Evolutionary conservation across 2,797 vertebrate genomes (phyloP), one percentile per base, ranked within the genome.

Genomic region (Pseudocheirus occidentalis): DNA sequence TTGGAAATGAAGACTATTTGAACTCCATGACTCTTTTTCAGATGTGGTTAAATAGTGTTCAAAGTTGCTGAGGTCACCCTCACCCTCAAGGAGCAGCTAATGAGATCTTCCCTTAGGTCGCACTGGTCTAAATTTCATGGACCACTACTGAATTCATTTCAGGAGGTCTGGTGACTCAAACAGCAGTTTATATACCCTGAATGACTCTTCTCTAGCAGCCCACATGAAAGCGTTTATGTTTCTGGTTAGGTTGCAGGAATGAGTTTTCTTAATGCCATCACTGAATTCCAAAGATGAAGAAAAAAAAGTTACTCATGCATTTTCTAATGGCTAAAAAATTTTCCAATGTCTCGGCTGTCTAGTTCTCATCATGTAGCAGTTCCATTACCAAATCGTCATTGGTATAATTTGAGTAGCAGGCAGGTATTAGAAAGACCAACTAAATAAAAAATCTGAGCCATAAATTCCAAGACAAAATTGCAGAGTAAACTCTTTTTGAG

Each of bases 181-280:
- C 94, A 92, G 92, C 91, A 62, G 91, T 87, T 92, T 97, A 53
- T 93, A 13, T 97, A 0, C 96, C 96, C 94, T 90, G 92, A 92
- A 34, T 1, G 21, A 92, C 53, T 94, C 73, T 54, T 91, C 73
- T 96, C 94, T 58, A 73, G 96, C 95, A 90, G 90, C 94, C 94
- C 24, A 29, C 90, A 91, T 95, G 96, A 97, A 93, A 92, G 34
- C 92, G 1, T 94, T 96, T 95, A 53, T 96, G 95, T 62, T 98
- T 95, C 14, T 90, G 58, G 95, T 97, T 98, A 93, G 46, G 62
- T 95, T 96, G 93, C 90, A 95, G 95, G 96, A 97, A 93, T 96
- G 95, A 97, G 96, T 98, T 98, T 98, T 97, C 95, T 97, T 96
- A 97, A 96, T 97, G 96, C 95, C 96, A 97, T 97, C 97, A 97